These are phyloP conservation scores for Scotopteryx bipunctaria DNA, from an alignment of 2,888 invertebrate species.

Conservation along the genomic window DNA sequence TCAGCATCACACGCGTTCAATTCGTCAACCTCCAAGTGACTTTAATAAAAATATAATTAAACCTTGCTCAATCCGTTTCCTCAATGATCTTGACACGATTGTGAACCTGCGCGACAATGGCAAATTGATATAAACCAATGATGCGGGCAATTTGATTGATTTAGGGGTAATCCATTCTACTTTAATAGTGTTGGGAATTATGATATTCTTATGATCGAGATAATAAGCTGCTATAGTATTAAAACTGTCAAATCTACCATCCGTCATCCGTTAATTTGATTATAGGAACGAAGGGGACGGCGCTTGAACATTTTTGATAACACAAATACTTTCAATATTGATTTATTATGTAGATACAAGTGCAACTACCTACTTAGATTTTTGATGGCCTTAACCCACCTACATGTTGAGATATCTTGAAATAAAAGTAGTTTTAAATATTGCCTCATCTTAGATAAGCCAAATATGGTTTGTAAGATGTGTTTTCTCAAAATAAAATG, in stretches of 20 bases:
- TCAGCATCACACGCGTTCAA: not conserved
- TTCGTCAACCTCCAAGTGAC: conserved; percentile 9
- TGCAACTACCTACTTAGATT: not conserved
- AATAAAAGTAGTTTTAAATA: conserved; percentile 2
- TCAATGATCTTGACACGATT: conserved; percentile 69
- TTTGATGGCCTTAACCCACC: conserved; percentile 4
- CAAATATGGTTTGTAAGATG: too few species aligned
- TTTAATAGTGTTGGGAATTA: too few species aligned
- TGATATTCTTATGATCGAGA: too few species aligned
- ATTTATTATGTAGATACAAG: not conserved
- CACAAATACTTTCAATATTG: not conserved
- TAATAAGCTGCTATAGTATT: too few species aligned
- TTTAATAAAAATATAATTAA: conserved; percentile 48
- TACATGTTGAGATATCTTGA: conserved; percentile 1
- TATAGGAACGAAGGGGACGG: too few species aligned
- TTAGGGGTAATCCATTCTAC: conserved; percentile 29
- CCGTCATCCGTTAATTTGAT: too few species aligned
- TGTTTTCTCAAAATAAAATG: too few species aligned
- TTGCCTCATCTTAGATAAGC: too few species aligned
- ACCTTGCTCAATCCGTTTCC: conserved; percentile 54
- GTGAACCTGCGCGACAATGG: conserved; percentile 65
- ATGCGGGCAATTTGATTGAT: conserved; percentile 67
- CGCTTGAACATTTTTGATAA: not conserved
- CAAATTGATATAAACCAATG: conserved; percentile 56
- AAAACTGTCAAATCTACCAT: too few species aligned